These are phyloP conservation scores for Acanthosepion pharaonis DNA, from an alignment of 2,888 invertebrate genomes.

Conservation along the genomic window DNA sequence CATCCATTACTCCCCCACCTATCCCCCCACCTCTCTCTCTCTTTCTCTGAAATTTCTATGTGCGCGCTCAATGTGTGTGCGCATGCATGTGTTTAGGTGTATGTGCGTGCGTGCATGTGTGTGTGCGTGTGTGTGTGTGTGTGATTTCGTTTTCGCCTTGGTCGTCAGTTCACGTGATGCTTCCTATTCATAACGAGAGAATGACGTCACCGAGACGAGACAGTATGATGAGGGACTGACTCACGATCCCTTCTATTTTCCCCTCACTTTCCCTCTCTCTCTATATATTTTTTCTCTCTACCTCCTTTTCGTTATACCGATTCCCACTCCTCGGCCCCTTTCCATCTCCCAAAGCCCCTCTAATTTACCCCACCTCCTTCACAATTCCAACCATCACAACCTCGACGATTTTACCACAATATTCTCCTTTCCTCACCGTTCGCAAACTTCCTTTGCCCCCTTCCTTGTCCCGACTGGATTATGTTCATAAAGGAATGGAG, in stretches of 20 bases:
- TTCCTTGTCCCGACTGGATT: not conserved
- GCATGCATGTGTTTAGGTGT: not conserved
- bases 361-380: not conserved
- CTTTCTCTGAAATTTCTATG: not conserved
- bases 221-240: not conserved
- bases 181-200: not conserved
- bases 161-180: not conserved
- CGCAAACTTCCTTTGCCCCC: not conserved
- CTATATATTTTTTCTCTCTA: not conserved
- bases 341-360: not conserved
- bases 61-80: not conserved
- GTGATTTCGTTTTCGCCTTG: not conserved
- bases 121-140: too few species aligned
- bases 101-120: not conserved
- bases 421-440: not conserved
- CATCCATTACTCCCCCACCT: too few species aligned
- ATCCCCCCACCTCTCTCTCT: not conserved
- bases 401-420: not conserved
- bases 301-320: not conserved
- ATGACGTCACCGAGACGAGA: slow-evolving; percentile 14
- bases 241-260: not conserved
- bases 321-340: not conserved
- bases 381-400: too few species aligned
- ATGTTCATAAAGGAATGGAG: not conserved
- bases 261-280: not conserved